Conservation (phyloP, 2,113 vertebrate species). For the Mus spicilegus region DNA sequence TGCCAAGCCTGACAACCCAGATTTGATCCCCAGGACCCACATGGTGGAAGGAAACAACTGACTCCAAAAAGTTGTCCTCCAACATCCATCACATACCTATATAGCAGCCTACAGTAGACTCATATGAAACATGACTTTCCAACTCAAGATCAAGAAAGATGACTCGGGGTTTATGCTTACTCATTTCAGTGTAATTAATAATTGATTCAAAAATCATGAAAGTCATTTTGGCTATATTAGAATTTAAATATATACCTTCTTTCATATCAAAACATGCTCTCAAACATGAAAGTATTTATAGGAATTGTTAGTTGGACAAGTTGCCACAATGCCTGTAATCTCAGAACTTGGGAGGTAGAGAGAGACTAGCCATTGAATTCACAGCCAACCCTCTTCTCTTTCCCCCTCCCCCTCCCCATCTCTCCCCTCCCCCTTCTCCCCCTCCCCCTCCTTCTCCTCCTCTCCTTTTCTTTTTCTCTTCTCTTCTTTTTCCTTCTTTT, state of each 20-base stretch:
- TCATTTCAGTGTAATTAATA: background rate
- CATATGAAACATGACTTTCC: background rate
- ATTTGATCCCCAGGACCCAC: background rate
- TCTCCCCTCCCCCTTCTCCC: too few relatives aligned
- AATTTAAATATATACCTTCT: background rate
- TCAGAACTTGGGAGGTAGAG: background rate
- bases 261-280: background rate
- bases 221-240: background rate
- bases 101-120: background rate
- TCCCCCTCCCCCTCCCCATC: too few relatives aligned
- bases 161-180: background rate
- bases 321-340: background rate
- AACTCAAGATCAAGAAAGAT: background rate
- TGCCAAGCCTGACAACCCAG: background rate
- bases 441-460: fast-evolving
- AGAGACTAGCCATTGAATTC: background rate
- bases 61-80: background rate
- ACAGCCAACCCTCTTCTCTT: background rate
- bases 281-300: background rate
- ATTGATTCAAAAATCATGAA: background rate
- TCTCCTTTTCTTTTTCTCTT: too few relatives aligned
- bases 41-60: background rate
- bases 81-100: background rate
- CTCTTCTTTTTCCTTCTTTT: too few relatives aligned
- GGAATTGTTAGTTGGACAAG: background rate